Evolutionary conservation across 2,888 invertebrate genomes (phyloP), one percentile per base, ranked within the genome.

Genomic region (Spilarctia lutea): DNA sequence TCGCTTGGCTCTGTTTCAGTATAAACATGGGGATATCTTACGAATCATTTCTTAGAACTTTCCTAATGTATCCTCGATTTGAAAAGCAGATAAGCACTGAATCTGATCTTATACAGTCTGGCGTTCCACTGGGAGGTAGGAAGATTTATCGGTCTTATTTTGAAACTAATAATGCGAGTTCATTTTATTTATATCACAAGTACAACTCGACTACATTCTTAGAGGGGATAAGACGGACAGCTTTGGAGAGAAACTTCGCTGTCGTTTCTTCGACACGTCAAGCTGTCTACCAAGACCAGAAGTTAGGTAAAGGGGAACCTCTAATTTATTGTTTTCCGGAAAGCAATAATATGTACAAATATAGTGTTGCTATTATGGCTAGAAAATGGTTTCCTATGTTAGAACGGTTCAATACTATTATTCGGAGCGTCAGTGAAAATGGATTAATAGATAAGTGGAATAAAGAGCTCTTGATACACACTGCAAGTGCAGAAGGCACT

Each of bases 401-500:
- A 71, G 91, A 90, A 0, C 90, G 93, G 73, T 92, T 96, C 74
- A 95, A 96, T 84, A 90, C 85, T 66, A 95, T 96, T 72, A 96
- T 96, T 70, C 91, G 96, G 1, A 94, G 95, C 72, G 93, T 96
- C 16, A 92, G 93, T 0, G 96, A 96, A 81, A 96, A 96, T 77
- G 96, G 96, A 27, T 88, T 96, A 84, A 95, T 96, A 79, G 90
- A 93, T 80, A 96, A 96, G 85, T 96, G 96, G 96, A 95, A 92
- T 81, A 89, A 91, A 67, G 96, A 96, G 83, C 80, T 95, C 76
- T 89, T 96, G 77, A 91, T 93, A 71, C 93, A 92, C 63, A 87
- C 83, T 33, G 85, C 83, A 8, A 86, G 84, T 45, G 75, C 75
- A n/a, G 92, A 92, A 80, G 91, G 88, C 30, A 81, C 91, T 16